Conservation (phyloP, 2,113 vertebrate species). For the Sterna hirundo region DNA sequence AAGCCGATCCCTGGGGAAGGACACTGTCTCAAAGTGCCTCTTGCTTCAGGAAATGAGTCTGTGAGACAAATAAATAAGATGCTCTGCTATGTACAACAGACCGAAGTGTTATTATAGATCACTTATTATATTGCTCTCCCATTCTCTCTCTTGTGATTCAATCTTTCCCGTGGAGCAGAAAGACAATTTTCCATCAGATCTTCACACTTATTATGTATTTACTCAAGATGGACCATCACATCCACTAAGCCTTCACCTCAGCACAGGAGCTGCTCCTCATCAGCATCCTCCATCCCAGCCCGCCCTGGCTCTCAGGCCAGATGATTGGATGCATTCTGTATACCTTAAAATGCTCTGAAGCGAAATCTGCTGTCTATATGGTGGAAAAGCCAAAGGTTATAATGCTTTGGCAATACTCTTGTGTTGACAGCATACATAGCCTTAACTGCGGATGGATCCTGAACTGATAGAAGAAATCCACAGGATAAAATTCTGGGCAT, state of each 20-base stretch:
- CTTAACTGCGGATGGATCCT: neutral
- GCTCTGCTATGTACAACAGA: neutral
- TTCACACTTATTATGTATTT: neutral
- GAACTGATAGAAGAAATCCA: neutral
- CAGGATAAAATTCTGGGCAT: neutral
- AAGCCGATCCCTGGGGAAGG: neutral
- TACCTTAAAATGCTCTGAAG: neutral
- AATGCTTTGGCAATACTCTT: neutral
- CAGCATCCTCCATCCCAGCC: neutral
- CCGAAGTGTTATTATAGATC: neutral
- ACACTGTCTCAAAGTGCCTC: neutral
- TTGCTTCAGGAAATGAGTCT: neutral
- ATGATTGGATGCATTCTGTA: neutral
- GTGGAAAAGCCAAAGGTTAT: neutral
- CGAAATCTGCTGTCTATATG: neutral
- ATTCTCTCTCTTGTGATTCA: neutral
- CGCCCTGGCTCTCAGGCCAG: neutral
- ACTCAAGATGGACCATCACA: neutral
- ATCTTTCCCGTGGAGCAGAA: neutral
- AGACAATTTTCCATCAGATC: neutral
- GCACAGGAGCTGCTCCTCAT: neutral
- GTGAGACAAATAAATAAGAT: neutral
- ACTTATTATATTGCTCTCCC: neutral
- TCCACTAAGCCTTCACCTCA: neutral
- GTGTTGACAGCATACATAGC: neutral